Base-by-base conservation (phyloP, 2,888 invertebrate species). In the Molorchus minor region DNA sequence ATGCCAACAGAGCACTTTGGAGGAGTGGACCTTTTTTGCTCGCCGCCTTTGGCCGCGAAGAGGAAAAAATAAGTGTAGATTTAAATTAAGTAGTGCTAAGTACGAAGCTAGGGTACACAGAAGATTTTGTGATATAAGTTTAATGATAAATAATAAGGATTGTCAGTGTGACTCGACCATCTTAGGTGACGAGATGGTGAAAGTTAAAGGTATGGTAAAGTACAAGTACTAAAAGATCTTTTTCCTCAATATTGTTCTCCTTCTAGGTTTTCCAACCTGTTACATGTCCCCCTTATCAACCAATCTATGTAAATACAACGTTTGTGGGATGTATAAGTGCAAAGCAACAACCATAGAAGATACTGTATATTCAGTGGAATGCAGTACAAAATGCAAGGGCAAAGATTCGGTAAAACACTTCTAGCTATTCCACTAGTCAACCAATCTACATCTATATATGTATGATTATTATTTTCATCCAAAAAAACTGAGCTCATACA, bases 181-280 rank as follows among this genome's bases (percentile, higher is more conserved):
- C 16, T 76, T 75, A 10, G 78, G 72, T 16, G 73, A 78, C 36
- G 71, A 72, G 38, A 66, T 81, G 33, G 67, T 70, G 35, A 74
- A 75, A 69, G 81, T 81, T 20, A 68, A 67, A 74, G 81, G 81
- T 80, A 67, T 47, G 49, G n/a, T n/a, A n/a, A 33, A n/a, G 29
- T 29, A 46, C 1, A 40, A 12, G 12, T 40, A 15, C 10, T 53
- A 16, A n/a, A 10, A 38, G 3, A n/a, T 13, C 13, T 13, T 4
- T 13, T 21, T 33, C 16, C 10, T 8, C 3, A 8, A 12, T 30
- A 46, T 46, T 56, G 54, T 44, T 61, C 10, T 58, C 40, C 47
- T 64, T 68, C 35, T 35, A 81, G 82, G 82, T 47, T 81, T 82
- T 65, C 81, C 82, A 2, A 81, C 81, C 7, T 82, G 82, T 66